Percentiles rank a stretch among this genome's conserved stretches.
Conservation (phyloP, 1,140 invertebrate genomes). For the Drosophila kurseongensis region DNA sequence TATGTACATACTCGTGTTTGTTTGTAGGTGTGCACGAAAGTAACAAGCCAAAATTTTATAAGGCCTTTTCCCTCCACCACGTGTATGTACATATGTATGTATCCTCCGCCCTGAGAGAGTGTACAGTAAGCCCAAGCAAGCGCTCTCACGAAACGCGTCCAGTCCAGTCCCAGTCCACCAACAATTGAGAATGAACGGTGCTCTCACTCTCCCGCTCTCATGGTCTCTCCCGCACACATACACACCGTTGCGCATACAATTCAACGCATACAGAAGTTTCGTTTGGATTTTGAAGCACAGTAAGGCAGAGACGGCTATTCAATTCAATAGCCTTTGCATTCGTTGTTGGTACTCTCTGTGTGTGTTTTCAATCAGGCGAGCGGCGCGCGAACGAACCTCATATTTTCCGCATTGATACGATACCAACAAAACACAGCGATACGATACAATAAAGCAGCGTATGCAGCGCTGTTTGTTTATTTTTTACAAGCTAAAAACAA, state of each 20-base stretch:
- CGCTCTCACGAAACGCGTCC: no score
- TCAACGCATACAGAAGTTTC: constrained; percentile 72
- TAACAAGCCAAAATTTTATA: constrained; percentile 71
- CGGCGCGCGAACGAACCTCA: constrained; percentile 80
- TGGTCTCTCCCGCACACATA: constrained; percentile 34
- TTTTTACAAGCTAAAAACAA: constrained; percentile 83
- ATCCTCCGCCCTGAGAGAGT: constrained; percentile 30
- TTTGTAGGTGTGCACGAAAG: constrained; percentile 47
- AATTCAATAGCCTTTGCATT: constrained; percentile 84
- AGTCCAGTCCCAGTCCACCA: no score
- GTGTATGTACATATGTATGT: constrained; percentile 68
- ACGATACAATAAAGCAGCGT: constrained; percentile 76
- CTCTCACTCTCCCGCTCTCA: constrained; percentile 23
- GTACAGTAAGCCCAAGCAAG: constrained; percentile 58
- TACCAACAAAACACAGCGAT: constrained; percentile 75
- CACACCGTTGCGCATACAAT: constrained; percentile 54
- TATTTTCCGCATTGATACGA: constrained; percentile 82
- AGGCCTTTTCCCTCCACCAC: constrained; percentile 72
- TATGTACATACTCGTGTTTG: constrained; percentile 31
- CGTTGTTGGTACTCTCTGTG: constrained; percentile 84
- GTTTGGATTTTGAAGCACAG: constrained; percentile 71
- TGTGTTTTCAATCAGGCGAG: constrained; percentile 84
- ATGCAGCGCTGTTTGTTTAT: constrained; percentile 80
- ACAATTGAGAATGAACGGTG: neutral
- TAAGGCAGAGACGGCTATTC: constrained; percentile 81